Percentiles rank a stretch among this genome's conserved stretches.
phyloP scores from a whole-genome alignment of 2,113 vertebrate genomes.

The Eptesicus fuscus region DNA sequence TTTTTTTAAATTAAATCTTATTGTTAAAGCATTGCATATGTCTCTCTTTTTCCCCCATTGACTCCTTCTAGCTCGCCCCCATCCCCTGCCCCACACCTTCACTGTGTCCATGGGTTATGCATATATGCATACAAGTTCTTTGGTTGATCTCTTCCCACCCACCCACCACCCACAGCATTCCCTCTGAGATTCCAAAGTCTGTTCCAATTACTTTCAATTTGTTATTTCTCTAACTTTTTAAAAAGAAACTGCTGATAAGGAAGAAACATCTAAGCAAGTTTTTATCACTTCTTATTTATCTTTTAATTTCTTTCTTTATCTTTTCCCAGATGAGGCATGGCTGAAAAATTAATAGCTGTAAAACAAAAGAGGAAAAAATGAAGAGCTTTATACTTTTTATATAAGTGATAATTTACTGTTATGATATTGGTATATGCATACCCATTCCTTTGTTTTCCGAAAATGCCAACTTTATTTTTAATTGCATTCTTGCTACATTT shows the following conservation, averaged over 20 bases:
- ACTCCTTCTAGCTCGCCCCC: no score
- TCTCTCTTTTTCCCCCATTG: no score
- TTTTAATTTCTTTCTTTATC: not conserved
- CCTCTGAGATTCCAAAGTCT: no score
- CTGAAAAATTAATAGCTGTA: not conserved
- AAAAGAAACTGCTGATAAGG: not conserved
- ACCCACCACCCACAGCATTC: no score
- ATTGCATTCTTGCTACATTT: not conserved
- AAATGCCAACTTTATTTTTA: not conserved
- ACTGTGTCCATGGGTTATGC: no score
- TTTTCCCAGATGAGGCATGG: not conserved
- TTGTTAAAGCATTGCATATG: no score
- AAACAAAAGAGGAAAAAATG: not conserved
- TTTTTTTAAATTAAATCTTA: no score
- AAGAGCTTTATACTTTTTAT: not conserved
- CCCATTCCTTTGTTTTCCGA: not conserved
- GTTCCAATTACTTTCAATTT: not conserved
- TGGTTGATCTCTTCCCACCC: no score
- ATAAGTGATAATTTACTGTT: not conserved
- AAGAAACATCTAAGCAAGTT: not conserved
- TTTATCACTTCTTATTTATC: not conserved
- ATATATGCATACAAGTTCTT: no score
- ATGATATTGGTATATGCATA: not conserved
- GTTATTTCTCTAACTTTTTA: not conserved
- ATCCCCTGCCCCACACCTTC: no score